These are phyloP conservation scores for Nysson spinosus DNA, from an alignment of 2,888 invertebrate species.

Conservation along the genomic window DNA sequence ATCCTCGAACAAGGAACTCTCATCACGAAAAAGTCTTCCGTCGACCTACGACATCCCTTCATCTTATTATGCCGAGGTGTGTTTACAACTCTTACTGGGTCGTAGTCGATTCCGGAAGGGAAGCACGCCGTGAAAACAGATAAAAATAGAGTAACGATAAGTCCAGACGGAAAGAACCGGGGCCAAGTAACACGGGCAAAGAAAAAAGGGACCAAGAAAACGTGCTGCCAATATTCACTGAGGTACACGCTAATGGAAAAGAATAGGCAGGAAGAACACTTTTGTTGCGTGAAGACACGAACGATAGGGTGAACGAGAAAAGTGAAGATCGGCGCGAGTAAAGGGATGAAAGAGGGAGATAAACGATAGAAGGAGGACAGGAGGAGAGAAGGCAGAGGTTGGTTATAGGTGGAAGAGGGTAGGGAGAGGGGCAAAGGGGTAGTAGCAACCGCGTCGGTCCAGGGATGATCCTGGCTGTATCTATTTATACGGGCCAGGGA, in stretches of 20 bases:
- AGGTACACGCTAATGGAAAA: too few relatives aligned
- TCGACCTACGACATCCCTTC: background rate
- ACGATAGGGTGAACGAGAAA: background rate
- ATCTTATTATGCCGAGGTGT: background rate
- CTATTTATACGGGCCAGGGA: slow-evolving; percentile 73
- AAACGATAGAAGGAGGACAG: background rate
- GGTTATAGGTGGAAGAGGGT: background rate
- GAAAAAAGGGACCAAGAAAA: background rate
- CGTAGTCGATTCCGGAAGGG: background rate
- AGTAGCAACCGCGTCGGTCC: slow-evolving; percentile 59
- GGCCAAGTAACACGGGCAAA: background rate
- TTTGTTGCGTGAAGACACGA: background rate
- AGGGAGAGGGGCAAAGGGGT: slow-evolving; percentile 17
- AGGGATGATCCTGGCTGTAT: slow-evolving; percentile 72
- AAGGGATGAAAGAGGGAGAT: background rate
- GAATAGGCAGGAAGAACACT: background rate
- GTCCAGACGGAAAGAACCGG: background rate
- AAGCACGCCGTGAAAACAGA: background rate
- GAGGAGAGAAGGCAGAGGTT: background rate
- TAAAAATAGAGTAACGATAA: background rate
- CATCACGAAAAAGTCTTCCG: slow-evolving; percentile 8
- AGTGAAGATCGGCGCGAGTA: background rate
- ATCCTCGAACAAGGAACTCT: slow-evolving; percentile 2
- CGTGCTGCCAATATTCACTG: too few relatives aligned
- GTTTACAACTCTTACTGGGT: background rate